phyloP scores from a whole-genome alignment of 2,797 vertebrate species.

The Cuculus canorus region DNA sequence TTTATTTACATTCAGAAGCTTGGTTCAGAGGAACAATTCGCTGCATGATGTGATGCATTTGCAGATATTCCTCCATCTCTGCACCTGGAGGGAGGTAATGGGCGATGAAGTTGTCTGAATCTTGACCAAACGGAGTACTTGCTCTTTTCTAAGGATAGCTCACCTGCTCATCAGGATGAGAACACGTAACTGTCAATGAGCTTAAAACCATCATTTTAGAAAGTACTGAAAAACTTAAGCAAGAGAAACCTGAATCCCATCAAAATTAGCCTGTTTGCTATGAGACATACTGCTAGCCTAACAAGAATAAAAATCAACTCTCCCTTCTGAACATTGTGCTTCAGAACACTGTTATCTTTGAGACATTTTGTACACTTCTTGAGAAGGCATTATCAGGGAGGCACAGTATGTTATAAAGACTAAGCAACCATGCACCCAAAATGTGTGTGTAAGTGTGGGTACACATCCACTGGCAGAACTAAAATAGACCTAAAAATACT shows the following conservation, averaged over 20 bases:
- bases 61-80: not conserved
- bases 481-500: conserved; percentile 47
- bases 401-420: not conserved
- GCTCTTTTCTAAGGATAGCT: not conserved
- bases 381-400: conserved; percentile 32
- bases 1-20: not conserved
- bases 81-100: not conserved
- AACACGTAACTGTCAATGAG: not conserved
- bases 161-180: not conserved
- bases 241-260: not conserved
- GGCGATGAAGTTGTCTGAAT: not conserved
- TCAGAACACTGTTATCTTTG: conserved; percentile 20
- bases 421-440: not conserved
- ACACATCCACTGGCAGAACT: not conserved
- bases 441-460: not conserved
- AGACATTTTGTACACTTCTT: conserved; percentile 18
- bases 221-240: not conserved
- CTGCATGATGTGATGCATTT: not conserved
- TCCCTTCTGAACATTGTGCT: not conserved
- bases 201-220: conserved; percentile 11
- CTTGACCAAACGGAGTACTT: not conserved
- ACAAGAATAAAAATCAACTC: conserved; percentile 6
- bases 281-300: not conserved
- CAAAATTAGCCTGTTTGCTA: conserved; percentile 25
- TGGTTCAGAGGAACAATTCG: not conserved